These are phyloP conservation scores for Tetragonula clypearis DNA, from an alignment of 1,140 invertebrate species.

Conservation along the genomic window DNA sequence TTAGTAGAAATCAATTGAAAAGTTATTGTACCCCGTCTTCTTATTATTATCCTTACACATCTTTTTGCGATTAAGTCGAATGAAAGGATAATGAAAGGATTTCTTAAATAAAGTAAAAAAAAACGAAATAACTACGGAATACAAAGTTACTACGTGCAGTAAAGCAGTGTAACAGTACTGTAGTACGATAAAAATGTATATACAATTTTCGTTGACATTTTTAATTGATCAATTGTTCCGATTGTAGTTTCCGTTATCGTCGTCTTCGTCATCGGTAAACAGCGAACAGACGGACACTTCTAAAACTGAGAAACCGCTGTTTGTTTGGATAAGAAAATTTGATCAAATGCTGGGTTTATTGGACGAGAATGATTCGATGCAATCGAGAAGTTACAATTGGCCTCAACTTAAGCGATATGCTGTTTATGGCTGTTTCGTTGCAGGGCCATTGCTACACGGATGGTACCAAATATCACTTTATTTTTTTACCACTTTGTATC, in stretches of 20 bases:
- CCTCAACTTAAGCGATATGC: slow-evolving; percentile 74
- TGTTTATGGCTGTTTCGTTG: slow-evolving; percentile 73
- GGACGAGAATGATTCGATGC: slow-evolving; percentile 27
- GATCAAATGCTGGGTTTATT: slow-evolving; percentile 64
- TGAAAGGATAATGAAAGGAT: not conserved
- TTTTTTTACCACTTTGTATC: not conserved
- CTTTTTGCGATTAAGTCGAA: not conserved
- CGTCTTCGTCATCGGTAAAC: not conserved
- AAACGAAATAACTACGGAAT: not conserved
- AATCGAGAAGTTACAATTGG: slow-evolving; percentile 68
- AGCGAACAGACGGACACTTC: not conserved
- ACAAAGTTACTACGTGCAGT: too few relatives aligned
- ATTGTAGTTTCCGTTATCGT: slow-evolving; percentile 14
- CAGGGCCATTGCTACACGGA: slow-evolving; percentile 74
- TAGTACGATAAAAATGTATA: not conserved
- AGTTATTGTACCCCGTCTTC: not conserved
- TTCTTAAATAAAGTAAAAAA: too few relatives aligned
- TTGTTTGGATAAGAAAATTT: slow-evolving; percentile 48
- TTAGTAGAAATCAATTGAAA: too few relatives aligned
- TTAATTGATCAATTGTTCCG: not conserved
- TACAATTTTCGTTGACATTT: not conserved
- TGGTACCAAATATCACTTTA: slow-evolving; percentile 62
- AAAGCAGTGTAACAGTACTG: not conserved
- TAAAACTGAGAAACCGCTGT: slow-evolving; percentile 47
- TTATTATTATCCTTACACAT: not conserved